Percentiles rank a stretch among this genome's conserved stretches.
Evolutionary conservation across 1,140 invertebrate genomes (phyloP).

Genomic region (Cherax quadricarinatus): DNA sequence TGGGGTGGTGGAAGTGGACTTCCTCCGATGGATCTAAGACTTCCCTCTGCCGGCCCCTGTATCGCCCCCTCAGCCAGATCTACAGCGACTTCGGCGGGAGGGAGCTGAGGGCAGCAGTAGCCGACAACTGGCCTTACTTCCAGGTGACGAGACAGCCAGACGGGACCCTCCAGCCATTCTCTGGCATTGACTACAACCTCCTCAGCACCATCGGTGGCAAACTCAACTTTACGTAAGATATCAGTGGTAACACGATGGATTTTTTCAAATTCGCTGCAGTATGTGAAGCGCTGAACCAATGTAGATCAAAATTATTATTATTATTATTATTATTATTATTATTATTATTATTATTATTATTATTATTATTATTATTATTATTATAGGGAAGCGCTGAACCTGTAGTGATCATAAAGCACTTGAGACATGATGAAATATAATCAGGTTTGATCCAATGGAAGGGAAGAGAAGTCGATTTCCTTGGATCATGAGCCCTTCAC

Average conservation of each 20-base stretch:
- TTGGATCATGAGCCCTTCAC: too few relatives aligned
- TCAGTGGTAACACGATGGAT: background rate
- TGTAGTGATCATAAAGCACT: too few relatives aligned
- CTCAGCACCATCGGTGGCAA: conserved; percentile 28
- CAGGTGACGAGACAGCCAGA: background rate
- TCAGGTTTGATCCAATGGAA: too few relatives aligned
- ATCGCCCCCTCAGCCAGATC: background rate
- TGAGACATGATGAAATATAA: too few relatives aligned
- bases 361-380: too few relatives aligned
- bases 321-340: background rate
- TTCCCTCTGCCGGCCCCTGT: conserved; percentile 1
- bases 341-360: background rate
- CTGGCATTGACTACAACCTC: conserved; percentile 28
- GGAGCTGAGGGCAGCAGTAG: conserved; percentile 21
- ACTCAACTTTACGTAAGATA: conserved; percentile 57
- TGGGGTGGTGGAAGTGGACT: conserved; percentile 21
- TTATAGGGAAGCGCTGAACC: too few relatives aligned
- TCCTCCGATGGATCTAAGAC: background rate
- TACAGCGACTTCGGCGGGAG: conserved; percentile 51
- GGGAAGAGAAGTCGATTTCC: too few relatives aligned
- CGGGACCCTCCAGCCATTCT: background rate
- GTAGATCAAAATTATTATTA: background rate
- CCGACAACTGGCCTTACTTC: conserved; percentile 55
- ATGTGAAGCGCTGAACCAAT: background rate
- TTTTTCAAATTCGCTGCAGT: background rate